Evolutionary conservation across 2,113 vertebrate species (phyloP), one percentile per base, ranked within the genome.

Genomic region (Coptodon rendalli): DNA sequence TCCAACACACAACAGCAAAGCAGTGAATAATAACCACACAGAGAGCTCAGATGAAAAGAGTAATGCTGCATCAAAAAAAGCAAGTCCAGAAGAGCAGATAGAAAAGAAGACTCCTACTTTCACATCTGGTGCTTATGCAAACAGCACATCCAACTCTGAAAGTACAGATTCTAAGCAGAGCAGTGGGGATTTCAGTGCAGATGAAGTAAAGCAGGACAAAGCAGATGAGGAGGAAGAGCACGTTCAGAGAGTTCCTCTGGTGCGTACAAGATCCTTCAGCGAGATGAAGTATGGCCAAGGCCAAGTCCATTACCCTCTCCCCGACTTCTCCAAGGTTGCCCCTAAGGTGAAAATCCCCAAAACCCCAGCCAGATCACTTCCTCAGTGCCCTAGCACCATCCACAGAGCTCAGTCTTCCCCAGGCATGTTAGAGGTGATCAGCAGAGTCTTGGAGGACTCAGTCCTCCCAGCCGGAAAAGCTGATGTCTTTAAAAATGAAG

Each of bases 341-440:
- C 91, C 97, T 9, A 96, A 97, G 91, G 94, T 97, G 17, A 94
- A 96, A 95, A 95, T 96, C 85, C 96, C 96, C 38, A 97, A 97
- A 95, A 87, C 36, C 63, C 82, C 71, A 5, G 12, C 24, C 43
- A 94, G 87, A 71, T 71, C 91, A 38, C 80, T 89, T 71, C 95
- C 93, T 19, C 92, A 93, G 43, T 50, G 68, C 57, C 68, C 84
- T 76, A 56, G 82, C 83, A 81, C 82, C 83, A 84, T 89, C 12
- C 94, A 94, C 90, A 95, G 84, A 93, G 71, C 86, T 81, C 95
- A 92, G 82, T 95, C 95, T 40, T 96, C 95, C 27, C 95, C 96
- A n/a, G 22, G 91, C 82, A 94, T 95, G 71, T 90, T 93, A 91
- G 95, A 96, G 6, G 48, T 96, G 81, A 91, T 94, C 59, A 97